Evolutionary conservation across 2,888 invertebrate genomes (phyloP).

Genomic region (Ceriagrion tenellum): DNA sequence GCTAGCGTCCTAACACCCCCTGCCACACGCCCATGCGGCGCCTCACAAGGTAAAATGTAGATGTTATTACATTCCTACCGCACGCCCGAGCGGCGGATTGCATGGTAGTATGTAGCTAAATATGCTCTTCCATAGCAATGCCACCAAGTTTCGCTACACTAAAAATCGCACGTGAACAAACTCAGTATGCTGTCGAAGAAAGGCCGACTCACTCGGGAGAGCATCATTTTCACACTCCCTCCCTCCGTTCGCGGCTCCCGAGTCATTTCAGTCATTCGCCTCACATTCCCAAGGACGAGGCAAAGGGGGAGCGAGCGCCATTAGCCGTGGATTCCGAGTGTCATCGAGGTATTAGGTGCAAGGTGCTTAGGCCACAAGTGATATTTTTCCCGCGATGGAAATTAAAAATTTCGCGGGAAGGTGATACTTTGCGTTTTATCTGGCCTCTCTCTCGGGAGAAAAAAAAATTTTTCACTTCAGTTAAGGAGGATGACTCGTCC

Average conservation of each 20-base stretch:
- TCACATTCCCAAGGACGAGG: background rate
- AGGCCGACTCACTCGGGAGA: background rate
- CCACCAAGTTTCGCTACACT: no score
- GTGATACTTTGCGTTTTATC: background rate
- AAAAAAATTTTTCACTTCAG: background rate
- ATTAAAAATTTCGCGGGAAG: background rate
- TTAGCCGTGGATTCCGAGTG: constrained; percentile 3
- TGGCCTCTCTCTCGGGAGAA: background rate
- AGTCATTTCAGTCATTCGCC: background rate
- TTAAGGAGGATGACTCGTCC: background rate
- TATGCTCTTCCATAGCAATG: no score
- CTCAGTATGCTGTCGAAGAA: background rate
- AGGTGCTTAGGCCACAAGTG: background rate
- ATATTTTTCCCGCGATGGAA: background rate
- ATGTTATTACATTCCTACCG: no score
- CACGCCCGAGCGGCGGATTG: no score
- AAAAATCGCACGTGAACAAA: no score
- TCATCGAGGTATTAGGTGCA: constrained; percentile 12
- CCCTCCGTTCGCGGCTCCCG: background rate
- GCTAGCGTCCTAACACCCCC: no score
- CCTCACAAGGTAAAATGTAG: no score
- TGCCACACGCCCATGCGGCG: no score
- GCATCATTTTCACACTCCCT: no score
- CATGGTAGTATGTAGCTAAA: no score
- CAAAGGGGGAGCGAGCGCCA: background rate